Conservation (phyloP, 1,140 invertebrate species). For the Lineus longissimus region DNA sequence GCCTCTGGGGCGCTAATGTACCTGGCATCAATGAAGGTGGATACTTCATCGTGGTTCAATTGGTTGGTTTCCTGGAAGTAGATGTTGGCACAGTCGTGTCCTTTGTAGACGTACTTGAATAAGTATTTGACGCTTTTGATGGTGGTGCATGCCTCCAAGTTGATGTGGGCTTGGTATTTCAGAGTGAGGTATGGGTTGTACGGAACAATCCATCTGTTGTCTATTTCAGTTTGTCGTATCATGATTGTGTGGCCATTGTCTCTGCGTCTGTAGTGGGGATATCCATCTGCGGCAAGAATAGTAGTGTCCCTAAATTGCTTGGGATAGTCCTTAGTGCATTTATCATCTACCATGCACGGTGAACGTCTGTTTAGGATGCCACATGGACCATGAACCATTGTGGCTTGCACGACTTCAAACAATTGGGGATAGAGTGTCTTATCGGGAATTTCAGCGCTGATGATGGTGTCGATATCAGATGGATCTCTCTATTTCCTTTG, state of each 20-base stretch:
- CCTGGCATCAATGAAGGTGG: background rate
- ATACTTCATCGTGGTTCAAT: background rate
- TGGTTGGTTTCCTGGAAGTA: slow-evolving; percentile 7
- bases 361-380: slow-evolving; percentile 15
- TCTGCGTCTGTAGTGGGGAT: background rate
- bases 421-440: slow-evolving; percentile 18
- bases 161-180: slow-evolving; percentile 23
- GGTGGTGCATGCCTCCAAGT: slow-evolving; percentile 14
- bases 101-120: slow-evolving; percentile 47
- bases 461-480: slow-evolving; percentile 13
- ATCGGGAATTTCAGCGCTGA: slow-evolving; percentile 22
- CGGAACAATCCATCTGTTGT: slow-evolving; percentile 17
- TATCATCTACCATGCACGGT: slow-evolving; percentile 22
- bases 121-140: slow-evolving; percentile 27
- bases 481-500: slow-evolving; percentile 7
- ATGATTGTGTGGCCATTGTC: background rate
- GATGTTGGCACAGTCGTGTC: slow-evolving; percentile 21
- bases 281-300: background rate
- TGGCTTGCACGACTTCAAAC: slow-evolving; percentile 5
- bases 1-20: slow-evolving; percentile 6
- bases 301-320: background rate
- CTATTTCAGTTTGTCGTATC: background rate
- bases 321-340: background rate
- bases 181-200: slow-evolving; percentile 19
- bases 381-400: slow-evolving; percentile 26